Evolutionary conservation across 2,113 vertebrate species (phyloP).

Genomic region (Hucho hucho): DNA sequence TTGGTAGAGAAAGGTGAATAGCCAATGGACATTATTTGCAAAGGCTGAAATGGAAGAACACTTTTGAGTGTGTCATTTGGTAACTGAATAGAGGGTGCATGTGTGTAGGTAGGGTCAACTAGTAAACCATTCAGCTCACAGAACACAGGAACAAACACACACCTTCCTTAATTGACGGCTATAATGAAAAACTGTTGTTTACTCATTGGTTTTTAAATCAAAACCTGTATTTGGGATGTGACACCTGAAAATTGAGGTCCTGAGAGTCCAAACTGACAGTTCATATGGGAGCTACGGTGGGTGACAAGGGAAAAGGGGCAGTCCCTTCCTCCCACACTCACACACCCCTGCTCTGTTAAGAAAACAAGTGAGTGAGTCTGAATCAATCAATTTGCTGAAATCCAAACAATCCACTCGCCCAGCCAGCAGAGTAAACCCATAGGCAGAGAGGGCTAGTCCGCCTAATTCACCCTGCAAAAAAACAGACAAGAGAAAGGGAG

Average conservation of each 20-base stretch:
- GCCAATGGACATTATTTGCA: slow-evolving; percentile 14
- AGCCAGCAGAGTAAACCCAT: slow-evolving; percentile 52
- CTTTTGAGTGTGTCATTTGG: slow-evolving; percentile 38
- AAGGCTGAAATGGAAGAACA: slow-evolving; percentile 50
- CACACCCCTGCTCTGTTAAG: slow-evolving; percentile 44
- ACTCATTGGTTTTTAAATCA: slow-evolving; percentile 78
- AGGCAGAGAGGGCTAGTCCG: slow-evolving; percentile 43
- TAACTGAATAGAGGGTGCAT: slow-evolving; percentile 33
- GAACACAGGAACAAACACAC: slow-evolving; percentile 14
- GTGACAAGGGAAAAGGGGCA: slow-evolving; percentile 18
- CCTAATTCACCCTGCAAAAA: slow-evolving; percentile 40
- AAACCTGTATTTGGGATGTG: slow-evolving; percentile 47
- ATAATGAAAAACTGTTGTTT: slow-evolving; percentile 42
- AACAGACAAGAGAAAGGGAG: slow-evolving; percentile 17
- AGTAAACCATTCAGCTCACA: slow-evolving; percentile 13
- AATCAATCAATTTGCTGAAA: slow-evolving; percentile 31
- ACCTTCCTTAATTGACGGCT: slow-evolving; percentile 11
- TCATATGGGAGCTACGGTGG: slow-evolving; percentile 65
- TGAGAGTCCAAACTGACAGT: slow-evolving; percentile 85
- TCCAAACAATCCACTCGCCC: slow-evolving; percentile 64
- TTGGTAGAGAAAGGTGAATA: slow-evolving; percentile 14
- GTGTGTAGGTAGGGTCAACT: slow-evolving; percentile 14
- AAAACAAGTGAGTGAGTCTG: slow-evolving; percentile 40
- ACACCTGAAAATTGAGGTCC: slow-evolving; percentile 91
- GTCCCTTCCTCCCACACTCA: slow-evolving; percentile 8